These are phyloP conservation scores for Chiloscyllium punctatum DNA, from an alignment of 2,797 vertebrate species.

Conservation along the genomic window DNA sequence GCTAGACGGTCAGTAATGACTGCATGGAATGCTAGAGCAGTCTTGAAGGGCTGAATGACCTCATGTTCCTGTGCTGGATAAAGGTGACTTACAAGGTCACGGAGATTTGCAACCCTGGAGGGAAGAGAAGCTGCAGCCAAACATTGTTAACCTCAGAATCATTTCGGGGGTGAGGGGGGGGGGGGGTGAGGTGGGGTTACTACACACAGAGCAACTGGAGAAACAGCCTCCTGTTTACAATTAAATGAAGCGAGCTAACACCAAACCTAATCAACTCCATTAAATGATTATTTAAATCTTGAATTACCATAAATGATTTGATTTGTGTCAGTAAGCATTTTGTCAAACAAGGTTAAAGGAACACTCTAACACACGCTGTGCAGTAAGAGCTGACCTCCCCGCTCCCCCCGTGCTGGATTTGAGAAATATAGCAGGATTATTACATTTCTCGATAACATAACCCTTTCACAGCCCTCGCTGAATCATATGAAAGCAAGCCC, in stretches of 20 bases:
- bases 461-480: background rate
- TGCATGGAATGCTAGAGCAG: too few relatives aligned
- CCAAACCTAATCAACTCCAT: background rate
- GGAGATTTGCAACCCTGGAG: background rate
- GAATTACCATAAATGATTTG: slow-evolving; percentile 15
- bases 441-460: background rate
- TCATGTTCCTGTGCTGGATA: too few relatives aligned
- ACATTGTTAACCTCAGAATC: background rate
- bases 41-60: too few relatives aligned
- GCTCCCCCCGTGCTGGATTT: too few relatives aligned
- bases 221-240: background rate
- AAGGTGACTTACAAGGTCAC: too few relatives aligned
- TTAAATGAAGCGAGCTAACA: background rate
- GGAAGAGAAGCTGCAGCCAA: slow-evolving; percentile 1
- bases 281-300: background rate
- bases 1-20: too few relatives aligned
- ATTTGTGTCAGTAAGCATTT: slow-evolving; percentile 16
- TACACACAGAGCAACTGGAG: too few relatives aligned
- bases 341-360: slow-evolving; percentile 8
- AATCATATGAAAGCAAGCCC: background rate
- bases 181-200: too few relatives aligned
- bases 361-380: too few relatives aligned
- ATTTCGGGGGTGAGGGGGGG: too few relatives aligned
- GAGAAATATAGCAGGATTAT: background rate
- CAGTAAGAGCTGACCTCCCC: background rate